phyloP scores from a whole-genome alignment of 2,113 vertebrate species.

The Siniperca knerii region DNA sequence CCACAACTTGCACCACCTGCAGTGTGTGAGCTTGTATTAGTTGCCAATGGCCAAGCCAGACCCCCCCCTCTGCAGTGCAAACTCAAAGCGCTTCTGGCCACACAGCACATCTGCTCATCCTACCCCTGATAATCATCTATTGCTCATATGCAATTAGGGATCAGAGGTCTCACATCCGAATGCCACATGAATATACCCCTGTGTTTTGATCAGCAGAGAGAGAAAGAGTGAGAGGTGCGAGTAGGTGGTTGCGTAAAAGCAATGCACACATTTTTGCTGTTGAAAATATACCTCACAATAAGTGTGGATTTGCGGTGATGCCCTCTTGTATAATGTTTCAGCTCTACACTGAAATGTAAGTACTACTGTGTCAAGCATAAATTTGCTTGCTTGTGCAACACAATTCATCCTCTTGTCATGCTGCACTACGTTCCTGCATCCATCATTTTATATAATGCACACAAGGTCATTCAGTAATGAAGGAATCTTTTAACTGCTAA shows the following conservation, averaged over 20 bases:
- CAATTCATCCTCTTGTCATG: slow-evolving; percentile 72
- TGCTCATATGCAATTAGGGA: slow-evolving; percentile 73
- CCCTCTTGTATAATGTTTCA: slow-evolving; percentile 35
- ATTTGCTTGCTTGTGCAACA: slow-evolving; percentile 54
- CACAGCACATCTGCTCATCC: slow-evolving; percentile 73
- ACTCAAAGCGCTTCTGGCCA: slow-evolving; percentile 69
- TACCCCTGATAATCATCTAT: slow-evolving; percentile 56
- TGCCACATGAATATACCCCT: slow-evolving; percentile 33
- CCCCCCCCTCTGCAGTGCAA: slow-evolving; percentile 28
- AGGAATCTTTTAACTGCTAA: slow-evolving; percentile 61
- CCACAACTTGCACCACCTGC: slow-evolving; percentile 66
- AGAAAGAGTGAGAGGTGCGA: neutral
- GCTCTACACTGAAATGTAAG: slow-evolving; percentile 55
- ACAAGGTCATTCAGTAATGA: slow-evolving; percentile 71
- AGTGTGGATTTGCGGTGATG: slow-evolving; percentile 25
- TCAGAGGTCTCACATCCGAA: slow-evolving; percentile 65
- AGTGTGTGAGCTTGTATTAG: slow-evolving; percentile 50
- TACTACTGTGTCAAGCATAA: slow-evolving; percentile 36
- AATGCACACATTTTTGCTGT: neutral
- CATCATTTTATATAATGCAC: slow-evolving; percentile 67
- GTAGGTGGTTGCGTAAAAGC: slow-evolving; percentile 9
- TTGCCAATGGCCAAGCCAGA: slow-evolving; percentile 46
- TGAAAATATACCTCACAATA: slow-evolving; percentile 16
- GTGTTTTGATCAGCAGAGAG: slow-evolving; percentile 49
- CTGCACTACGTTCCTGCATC: slow-evolving; percentile 56